These are phyloP conservation scores for Epiperipatus broadwayi DNA, from an alignment of 2,888 invertebrate species.

Conservation along the genomic window DNA sequence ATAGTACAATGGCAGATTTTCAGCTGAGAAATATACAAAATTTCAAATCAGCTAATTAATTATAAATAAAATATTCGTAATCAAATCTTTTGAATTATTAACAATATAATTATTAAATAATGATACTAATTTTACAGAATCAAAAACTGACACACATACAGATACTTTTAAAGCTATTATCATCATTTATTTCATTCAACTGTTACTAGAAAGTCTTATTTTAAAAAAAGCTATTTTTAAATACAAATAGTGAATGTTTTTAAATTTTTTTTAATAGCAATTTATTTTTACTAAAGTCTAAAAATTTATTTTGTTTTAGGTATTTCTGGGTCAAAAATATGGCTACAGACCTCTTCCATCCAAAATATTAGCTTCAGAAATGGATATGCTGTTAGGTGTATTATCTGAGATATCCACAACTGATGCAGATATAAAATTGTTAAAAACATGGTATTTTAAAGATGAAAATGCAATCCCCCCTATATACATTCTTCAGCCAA, in stretches of 20 bases:
- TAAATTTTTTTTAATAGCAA: neutral
- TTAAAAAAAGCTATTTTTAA: too few species aligned
- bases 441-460: slow-evolving; percentile 88
- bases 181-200: too few species aligned
- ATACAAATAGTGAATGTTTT: neutral
- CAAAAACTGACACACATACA: too few species aligned
- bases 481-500: slow-evolving; percentile 81
- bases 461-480: slow-evolving; percentile 91
- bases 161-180: too few species aligned
- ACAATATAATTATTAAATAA: too few species aligned
- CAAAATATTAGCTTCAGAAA: slow-evolving; percentile 72
- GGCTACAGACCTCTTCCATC: slow-evolving; percentile 95
- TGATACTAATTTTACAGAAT: too few species aligned
- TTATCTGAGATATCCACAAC: slow-evolving; percentile 52
- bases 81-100: too few species aligned
- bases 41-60: too few species aligned
- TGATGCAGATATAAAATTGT: slow-evolving; percentile 54
- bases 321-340: slow-evolving; percentile 91
- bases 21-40: too few species aligned
- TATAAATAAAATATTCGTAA: too few species aligned
- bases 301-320: slow-evolving; percentile 31
- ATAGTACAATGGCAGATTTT: too few species aligned
- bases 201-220: too few species aligned
- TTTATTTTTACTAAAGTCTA: neutral
- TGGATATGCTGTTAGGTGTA: slow-evolving; percentile 67